Evolutionary conservation across 2,888 invertebrate genomes (phyloP).

Genomic region (Neuroscelio doddi): DNA sequence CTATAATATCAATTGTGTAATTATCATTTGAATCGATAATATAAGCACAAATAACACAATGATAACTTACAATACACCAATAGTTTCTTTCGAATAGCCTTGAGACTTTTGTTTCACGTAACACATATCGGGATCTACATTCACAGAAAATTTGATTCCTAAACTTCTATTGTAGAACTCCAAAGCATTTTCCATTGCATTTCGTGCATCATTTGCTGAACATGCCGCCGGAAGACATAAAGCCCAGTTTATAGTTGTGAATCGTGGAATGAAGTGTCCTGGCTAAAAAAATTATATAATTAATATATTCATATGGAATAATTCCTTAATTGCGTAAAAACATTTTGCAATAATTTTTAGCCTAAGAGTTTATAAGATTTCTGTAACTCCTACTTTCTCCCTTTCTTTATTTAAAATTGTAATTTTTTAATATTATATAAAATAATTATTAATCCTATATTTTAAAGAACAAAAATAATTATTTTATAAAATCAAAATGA

Average conservation of each 20-base stretch:
- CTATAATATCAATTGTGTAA: too few species aligned
- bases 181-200: constrained; percentile 75
- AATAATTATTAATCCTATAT: too few species aligned
- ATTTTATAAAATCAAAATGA: too few species aligned
- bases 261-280: constrained; percentile 82
- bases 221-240: constrained; percentile 80
- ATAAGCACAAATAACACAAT: too few species aligned
- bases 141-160: constrained; percentile 76
- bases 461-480: too few species aligned
- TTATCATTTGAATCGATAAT: too few species aligned
- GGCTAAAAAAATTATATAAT: constrained; percentile 73
- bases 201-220: constrained; percentile 75
- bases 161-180: constrained; percentile 76
- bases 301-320: constrained; percentile 9
- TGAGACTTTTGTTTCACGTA: constrained; percentile 72
- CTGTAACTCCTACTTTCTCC: too few species aligned
- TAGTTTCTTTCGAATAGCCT: constrained; percentile 71
- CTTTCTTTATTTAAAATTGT: too few species aligned
- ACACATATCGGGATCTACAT: constrained; percentile 77
- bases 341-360: too few species aligned
- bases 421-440: too few species aligned
- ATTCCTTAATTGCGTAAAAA: constrained; percentile 14
- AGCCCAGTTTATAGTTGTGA: constrained; percentile 82
- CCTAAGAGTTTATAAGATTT: too few species aligned
- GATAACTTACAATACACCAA: constrained; percentile 73